A percentile compares a stretch with the other conserved stretches of the same genome.
phyloP scores from a whole-genome alignment of 2,888 invertebrate species.

The Trichopoda pennipes region DNA sequence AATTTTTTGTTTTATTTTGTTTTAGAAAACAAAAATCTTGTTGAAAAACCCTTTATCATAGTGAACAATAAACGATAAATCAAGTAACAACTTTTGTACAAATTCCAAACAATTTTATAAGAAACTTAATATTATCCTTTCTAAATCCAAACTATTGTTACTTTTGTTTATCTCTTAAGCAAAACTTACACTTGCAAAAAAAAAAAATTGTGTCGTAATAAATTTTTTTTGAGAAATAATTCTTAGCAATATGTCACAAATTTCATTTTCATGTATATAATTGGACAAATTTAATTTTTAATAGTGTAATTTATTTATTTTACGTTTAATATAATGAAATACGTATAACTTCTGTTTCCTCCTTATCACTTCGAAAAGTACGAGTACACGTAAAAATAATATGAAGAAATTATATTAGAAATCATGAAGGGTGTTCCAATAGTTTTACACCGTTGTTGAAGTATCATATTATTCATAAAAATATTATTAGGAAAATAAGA shows the following conservation, averaged over 20 bases:
- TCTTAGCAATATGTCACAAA: slow-evolving; percentile 19
- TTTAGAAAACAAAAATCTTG: too few relatives aligned
- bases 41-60: too few relatives aligned
- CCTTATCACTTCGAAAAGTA: background rate
- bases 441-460: too few relatives aligned
- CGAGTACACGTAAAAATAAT: background rate
- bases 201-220: background rate
- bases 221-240: slow-evolving; percentile 22
- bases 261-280: slow-evolving; percentile 10
- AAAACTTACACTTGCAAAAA: background rate
- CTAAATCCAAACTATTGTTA: background rate
- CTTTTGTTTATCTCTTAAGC: background rate
- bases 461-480: too few relatives aligned
- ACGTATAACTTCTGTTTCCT: background rate
- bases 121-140: background rate
- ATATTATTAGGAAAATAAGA: too few relatives aligned
- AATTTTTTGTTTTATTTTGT: too few relatives aligned
- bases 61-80: background rate
- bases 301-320: background rate
- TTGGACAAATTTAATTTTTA: slow-evolving; percentile 18
- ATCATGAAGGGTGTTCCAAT: background rate
- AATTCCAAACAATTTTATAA: background rate
- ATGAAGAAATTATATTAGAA: slow-evolving; percentile 5
- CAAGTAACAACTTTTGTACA: background rate
- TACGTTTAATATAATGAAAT: background rate